phyloP scores from a whole-genome alignment of 2,113 vertebrate species.

The Notechis scutatus region DNA sequence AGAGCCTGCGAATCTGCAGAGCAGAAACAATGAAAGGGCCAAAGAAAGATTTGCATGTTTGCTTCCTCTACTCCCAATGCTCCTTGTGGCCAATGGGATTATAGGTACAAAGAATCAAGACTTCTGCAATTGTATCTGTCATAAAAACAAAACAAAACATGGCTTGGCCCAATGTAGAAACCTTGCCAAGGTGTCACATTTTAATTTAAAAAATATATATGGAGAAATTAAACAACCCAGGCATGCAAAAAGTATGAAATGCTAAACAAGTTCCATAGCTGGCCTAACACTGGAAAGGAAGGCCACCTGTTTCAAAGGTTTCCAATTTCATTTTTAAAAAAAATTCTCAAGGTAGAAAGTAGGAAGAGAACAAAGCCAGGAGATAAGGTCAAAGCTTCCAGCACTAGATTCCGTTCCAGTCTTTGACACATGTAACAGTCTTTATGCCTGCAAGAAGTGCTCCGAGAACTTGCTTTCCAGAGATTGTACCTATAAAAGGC shows the following conservation, averaged over 20 bases:
- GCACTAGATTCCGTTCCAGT: neutral
- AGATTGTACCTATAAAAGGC: neutral
- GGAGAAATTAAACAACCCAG: neutral
- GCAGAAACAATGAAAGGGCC: neutral
- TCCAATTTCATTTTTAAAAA: neutral
- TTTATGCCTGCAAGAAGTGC: neutral
- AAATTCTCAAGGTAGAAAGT: neutral
- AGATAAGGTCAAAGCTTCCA: neutral
- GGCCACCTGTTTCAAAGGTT: neutral
- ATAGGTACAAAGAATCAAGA: neutral
- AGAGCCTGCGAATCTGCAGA: neutral
- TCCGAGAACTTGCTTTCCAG: neutral
- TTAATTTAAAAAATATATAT: neutral
- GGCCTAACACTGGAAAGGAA: neutral
- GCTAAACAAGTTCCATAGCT: neutral
- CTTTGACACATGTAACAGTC: neutral
- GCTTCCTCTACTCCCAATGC: neutral
- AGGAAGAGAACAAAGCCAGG: neutral
- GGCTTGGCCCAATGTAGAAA: neutral
- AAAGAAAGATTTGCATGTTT: neutral
- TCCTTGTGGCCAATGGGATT: neutral
- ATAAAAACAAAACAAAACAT: neutral
- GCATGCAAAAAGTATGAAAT: neutral
- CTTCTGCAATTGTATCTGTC: neutral
- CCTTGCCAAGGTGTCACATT: neutral